phyloP scores from a whole-genome alignment of 2,113 vertebrate species.

The Nothocercus nigrocapillus region DNA sequence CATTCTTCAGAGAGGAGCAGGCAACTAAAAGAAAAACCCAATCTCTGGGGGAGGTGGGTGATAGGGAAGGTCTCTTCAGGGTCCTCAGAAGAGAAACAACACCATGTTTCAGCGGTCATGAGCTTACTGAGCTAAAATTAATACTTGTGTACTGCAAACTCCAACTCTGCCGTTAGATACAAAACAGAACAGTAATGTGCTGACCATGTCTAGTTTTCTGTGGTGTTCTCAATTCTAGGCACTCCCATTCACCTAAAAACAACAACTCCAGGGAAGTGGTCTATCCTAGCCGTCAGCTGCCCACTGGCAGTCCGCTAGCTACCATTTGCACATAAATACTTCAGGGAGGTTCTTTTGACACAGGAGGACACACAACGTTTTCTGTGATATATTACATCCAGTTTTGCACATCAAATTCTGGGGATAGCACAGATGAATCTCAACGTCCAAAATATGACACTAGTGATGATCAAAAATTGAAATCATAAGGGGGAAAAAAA shows the following conservation, averaged over 20 bases:
- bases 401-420: background rate
- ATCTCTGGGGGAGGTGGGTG: background rate
- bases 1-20: accelerated
- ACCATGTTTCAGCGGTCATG: background rate
- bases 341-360: background rate
- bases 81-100: background rate
- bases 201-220: background rate
- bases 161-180: background rate
- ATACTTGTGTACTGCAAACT: accelerated
- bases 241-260: background rate
- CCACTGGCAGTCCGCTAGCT: background rate
- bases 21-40: background rate
- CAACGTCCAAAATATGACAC: background rate
- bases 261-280: background rate
- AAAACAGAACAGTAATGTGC: accelerated
- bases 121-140: background rate
- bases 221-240: background rate
- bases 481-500: accelerated
- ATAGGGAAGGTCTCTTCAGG: background rate
- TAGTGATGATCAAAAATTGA: background rate
- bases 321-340: background rate
- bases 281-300: background rate
- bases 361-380: background rate
- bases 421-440: accelerated
- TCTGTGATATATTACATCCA: background rate